phyloP scores from a whole-genome alignment of 2,888 invertebrate species.

The Macaria notata region DNA sequence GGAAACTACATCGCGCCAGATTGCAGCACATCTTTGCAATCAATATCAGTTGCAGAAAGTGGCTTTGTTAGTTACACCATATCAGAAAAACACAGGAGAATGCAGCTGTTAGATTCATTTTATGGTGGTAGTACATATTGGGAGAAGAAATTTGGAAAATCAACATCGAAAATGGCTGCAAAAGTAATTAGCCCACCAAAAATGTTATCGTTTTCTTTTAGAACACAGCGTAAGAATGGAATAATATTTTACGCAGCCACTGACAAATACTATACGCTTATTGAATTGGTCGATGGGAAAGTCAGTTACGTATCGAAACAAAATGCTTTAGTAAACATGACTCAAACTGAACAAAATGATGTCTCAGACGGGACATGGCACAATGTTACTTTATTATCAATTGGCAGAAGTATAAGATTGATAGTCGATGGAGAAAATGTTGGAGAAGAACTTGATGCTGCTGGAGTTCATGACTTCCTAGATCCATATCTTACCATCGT shows the following conservation, averaged over 20 bases:
- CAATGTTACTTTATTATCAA: slow-evolving; percentile 89
- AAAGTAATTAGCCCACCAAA: slow-evolving; percentile 83
- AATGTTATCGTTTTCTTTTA: slow-evolving; percentile 89
- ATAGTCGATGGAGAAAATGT: slow-evolving; percentile 86
- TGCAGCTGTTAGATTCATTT: slow-evolving; percentile 91
- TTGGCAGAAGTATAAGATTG: slow-evolving; percentile 87
- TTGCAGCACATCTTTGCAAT: slow-evolving; percentile 89
- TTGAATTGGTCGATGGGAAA: slow-evolving; percentile 89
- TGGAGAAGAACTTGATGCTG: slow-evolving; percentile 93
- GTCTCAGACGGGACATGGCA: slow-evolving; percentile 95
- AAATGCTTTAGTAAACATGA: slow-evolving; percentile 92
- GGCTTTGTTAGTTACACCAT: slow-evolving; percentile 90
- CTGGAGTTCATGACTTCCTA: slow-evolving; percentile 94
- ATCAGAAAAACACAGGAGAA: slow-evolving; percentile 92
- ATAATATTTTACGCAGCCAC: slow-evolving; percentile 93
- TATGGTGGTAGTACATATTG: slow-evolving; percentile 89
- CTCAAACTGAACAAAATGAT: slow-evolving; percentile 82
- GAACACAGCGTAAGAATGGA: slow-evolving; percentile 90
- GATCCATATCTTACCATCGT: slow-evolving; percentile 93
- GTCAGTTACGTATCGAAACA: slow-evolving; percentile 91
- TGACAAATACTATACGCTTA: slow-evolving; percentile 92
- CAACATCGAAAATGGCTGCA: slow-evolving; percentile 49
- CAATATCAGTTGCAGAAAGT: slow-evolving; percentile 90
- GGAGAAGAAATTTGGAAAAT: slow-evolving; percentile 70
- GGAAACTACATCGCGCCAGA: slow-evolving; percentile 87